Conservation (phyloP, 2,113 vertebrate genomes). For the Saguinus midas region DNA sequence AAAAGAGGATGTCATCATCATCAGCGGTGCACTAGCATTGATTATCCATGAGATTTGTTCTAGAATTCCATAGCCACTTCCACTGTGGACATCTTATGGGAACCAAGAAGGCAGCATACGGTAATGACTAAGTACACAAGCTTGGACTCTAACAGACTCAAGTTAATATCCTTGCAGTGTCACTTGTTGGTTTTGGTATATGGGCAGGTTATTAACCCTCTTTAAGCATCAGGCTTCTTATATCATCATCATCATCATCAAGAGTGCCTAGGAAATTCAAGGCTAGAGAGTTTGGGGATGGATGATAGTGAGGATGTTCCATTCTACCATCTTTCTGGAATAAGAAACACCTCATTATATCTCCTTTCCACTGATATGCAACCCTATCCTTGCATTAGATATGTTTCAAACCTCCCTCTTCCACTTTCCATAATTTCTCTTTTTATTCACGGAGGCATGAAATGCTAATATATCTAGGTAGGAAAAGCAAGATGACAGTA, state of each 20-base stretch:
- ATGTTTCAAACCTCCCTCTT: not conserved
- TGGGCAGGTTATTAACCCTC: not conserved
- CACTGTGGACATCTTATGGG: not conserved
- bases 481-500: conserved; percentile 7
- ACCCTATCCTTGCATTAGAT: not conserved
- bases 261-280: not conserved
- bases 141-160: not conserved
- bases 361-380: not conserved
- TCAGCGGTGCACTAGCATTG: not conserved
- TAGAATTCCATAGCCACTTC: not conserved
- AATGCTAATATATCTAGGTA: not conserved
- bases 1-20: not conserved
- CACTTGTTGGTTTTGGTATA: not conserved
- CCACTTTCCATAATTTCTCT: not conserved
- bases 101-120: not conserved
- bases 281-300: not conserved
- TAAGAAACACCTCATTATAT: not conserved
- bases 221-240: not conserved
- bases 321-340: not conserved
- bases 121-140: not conserved
- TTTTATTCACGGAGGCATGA: conserved; percentile 21
- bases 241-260: not conserved
- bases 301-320: not conserved
- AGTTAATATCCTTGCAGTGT: not conserved
- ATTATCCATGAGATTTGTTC: not conserved